Evolutionary conservation across 2,888 invertebrate genomes (phyloP).

Genomic region (Pyrocoelia pectoralis): DNA sequence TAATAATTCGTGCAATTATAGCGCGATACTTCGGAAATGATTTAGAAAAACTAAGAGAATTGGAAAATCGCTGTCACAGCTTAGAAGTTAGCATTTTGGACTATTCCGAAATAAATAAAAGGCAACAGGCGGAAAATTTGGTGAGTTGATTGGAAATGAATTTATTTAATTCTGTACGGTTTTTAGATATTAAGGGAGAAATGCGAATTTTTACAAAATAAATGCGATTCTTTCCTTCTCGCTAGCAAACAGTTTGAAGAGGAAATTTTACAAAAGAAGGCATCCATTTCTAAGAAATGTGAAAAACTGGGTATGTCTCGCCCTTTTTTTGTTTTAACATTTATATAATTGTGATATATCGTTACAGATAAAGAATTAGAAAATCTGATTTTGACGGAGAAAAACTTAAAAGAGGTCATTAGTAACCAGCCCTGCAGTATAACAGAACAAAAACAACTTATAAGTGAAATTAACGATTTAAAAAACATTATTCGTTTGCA

Average conservation of each 20-base stretch:
- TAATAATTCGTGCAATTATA: too few species aligned
- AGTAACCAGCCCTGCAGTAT: conserved; percentile 7
- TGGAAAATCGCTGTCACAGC: background rate
- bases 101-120: background rate
- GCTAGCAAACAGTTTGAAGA: background rate
- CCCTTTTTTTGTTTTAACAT: background rate
- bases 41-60: background rate
- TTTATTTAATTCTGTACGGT: too few species aligned
- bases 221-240: background rate
- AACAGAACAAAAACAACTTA: conserved; percentile 2
- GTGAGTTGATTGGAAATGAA: background rate
- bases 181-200: background rate
- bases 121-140: background rate
- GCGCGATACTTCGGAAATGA: background rate
- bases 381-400: background rate
- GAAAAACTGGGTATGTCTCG: background rate
- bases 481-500: conserved; percentile 15
- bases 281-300: background rate
- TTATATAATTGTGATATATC: background rate
- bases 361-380: conserved; percentile 21
- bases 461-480: conserved; percentile 18
- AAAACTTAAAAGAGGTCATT: conserved; percentile 8
- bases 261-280: background rate
- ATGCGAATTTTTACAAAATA: background rate
- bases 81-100: background rate